Evolutionary conservation across 2,797 vertebrate species (phyloP).

Genomic region (Danio tinwini): DNA sequence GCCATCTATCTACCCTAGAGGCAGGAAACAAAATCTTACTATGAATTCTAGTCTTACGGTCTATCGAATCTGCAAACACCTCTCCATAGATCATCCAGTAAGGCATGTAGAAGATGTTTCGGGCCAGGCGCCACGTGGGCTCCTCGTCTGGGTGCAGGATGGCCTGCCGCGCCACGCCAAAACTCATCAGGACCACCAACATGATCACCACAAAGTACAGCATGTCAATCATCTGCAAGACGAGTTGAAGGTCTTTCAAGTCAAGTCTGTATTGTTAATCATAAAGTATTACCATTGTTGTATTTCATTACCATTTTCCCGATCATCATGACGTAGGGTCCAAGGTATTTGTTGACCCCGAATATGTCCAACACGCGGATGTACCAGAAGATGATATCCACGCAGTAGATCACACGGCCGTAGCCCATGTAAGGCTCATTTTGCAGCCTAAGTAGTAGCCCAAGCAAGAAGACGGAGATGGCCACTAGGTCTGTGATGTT

Average conservation of each 20-base stretch:
- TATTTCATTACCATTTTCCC: conserved; percentile 91
- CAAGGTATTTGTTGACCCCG: conserved; percentile 98
- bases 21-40: conserved; percentile 99
- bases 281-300: not conserved
- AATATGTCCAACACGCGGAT: conserved; percentile 98
- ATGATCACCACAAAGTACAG: conserved; percentile 99
- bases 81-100: conserved; percentile 99
- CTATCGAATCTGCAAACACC: conserved; percentile 99
- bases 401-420: conserved; percentile 96
- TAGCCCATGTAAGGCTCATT: conserved; percentile 96
- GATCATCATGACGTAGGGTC: conserved; percentile 99
- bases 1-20: conserved; percentile 90
- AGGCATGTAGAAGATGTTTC: conserved; percentile 99
- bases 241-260: not conserved
- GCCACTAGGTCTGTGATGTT: conserved; percentile 96
- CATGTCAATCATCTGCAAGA: conserved; percentile 97
- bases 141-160: conserved; percentile 98
- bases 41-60: conserved; percentile 99
- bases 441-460: conserved; percentile 91
- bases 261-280: too few relatives aligned
- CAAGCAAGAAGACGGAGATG: conserved; percentile 91
- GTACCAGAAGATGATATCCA: conserved; percentile 99
- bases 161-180: conserved; percentile 96
- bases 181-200: conserved; percentile 99
- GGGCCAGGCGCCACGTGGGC: conserved; percentile 95